Evolutionary conservation across 2,797 vertebrate species (phyloP).

Genomic region (Spinus olivaceus): DNA sequence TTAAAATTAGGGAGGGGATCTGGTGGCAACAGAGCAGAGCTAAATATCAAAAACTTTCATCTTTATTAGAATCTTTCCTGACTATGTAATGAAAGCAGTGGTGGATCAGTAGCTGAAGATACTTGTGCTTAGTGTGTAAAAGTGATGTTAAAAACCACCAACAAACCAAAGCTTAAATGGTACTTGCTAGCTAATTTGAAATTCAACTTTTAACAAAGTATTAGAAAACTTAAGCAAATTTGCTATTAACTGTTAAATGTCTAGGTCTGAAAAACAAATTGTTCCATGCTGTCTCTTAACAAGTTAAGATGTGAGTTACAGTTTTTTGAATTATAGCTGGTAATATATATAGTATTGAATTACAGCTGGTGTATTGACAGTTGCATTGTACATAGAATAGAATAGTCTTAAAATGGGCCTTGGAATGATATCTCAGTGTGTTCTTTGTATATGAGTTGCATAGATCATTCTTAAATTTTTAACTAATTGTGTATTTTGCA

Average conservation of each 20-base stretch:
- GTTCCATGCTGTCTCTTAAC: neutral
- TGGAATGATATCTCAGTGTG: neutral
- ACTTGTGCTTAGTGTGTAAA: neutral
- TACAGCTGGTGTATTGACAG: neutral
- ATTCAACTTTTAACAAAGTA: neutral
- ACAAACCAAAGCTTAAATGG: neutral
- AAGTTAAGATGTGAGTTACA: neutral
- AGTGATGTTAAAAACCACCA: neutral
- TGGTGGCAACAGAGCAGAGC: neutral
- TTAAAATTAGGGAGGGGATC: neutral
- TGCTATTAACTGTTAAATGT: neutral
- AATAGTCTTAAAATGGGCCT: neutral
- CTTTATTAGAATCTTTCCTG: neutral
- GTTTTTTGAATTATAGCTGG: neutral
- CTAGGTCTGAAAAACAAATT: neutral
- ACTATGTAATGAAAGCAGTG: neutral
- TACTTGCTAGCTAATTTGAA: neutral
- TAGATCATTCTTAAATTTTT: neutral
- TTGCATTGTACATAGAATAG: neutral
- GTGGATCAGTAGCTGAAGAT: neutral
- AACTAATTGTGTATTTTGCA: neutral
- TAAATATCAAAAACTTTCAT: neutral
- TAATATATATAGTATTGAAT: neutral
- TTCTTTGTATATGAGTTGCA: neutral
- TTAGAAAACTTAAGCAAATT: neutral